Base-by-base conservation (phyloP, 2,888 invertebrate genomes). In the Protonemura montana region DNA sequence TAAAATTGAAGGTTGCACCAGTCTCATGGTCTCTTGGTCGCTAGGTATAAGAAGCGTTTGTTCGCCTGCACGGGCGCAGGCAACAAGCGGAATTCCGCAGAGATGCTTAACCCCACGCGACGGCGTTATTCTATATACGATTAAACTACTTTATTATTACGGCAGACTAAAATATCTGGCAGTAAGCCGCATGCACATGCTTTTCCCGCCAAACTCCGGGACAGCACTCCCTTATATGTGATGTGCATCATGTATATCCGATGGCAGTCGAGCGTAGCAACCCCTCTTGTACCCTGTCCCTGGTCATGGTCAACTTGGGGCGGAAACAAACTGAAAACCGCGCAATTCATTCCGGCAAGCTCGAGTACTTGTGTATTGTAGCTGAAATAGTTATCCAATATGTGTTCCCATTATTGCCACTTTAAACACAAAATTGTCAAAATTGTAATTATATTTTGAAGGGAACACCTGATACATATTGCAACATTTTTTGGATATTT, bases 81-180 rank as follows among this genome's bases (percentile, higher is more conserved):
- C n/a, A 28, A 5, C 59, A 13, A 59, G n/a, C 27, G 84, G 28
- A 82, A 84, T 84, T 76, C 84, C 84, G 21, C 59, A 27, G 84
- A 84, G 84, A 84, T 84, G 84, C 59, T 84, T 84, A 42, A 84
- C 84, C 84, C 84, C 84, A 84, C 84, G 84, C 84, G 81, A 30
- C 81, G 81, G 30, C n/a, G 26, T 81, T 78, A 26, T 78, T 28
- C 28, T 78, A n/a, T 76, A 28, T 78, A 28, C 27, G n/a, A 76
- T 76, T 25, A 76, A 25, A 76, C 21, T 78, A 78, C n/a, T 21
- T 27, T 26, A 78, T 26, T 13, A 78, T 28, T 5, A n/a, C n/a
- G n/a, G 25, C 21, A 21, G 13, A 6, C 35, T 3, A 35, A 35
- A 35, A 59, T 59, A 21, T 59, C 59, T 59, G 59, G 16, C 35